These are phyloP conservation scores for Willisornis vidua DNA, from an alignment of 2,113 vertebrate genomes.

Conservation along the genomic window DNA sequence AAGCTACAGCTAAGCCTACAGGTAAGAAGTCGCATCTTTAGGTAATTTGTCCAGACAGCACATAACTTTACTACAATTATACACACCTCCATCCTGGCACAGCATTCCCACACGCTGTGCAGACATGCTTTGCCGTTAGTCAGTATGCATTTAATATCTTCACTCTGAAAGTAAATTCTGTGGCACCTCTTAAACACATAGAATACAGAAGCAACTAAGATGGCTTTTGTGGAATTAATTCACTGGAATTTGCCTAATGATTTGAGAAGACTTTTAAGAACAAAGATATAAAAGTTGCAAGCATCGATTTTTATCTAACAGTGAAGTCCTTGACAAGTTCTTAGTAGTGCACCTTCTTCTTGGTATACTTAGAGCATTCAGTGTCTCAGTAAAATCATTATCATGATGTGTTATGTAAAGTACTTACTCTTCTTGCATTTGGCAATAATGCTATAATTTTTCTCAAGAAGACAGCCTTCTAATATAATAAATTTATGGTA, in stretches of 20 bases:
- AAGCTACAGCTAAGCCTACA: not conserved
- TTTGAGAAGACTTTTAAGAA: not conserved
- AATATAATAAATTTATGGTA: conserved; percentile 46
- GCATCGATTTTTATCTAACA: not conserved
- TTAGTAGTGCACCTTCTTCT: not conserved
- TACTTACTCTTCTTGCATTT: conserved; percentile 32
- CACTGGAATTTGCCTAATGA: not conserved
- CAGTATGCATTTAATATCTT: not conserved
- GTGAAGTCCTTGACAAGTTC: conserved; percentile 7
- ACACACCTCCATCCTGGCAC: not conserved
- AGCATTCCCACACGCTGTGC: not conserved
- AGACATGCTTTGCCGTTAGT: not conserved
- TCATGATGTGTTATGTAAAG: not conserved
- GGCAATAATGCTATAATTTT: conserved; percentile 18
- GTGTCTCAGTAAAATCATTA: not conserved
- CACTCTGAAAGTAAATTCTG: not conserved
- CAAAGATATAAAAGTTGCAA: not conserved
- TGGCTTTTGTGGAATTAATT: not conserved
- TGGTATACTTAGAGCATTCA: not conserved
- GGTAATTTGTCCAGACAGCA: not conserved
- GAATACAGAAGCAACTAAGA: not conserved
- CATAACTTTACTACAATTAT: not conserved
- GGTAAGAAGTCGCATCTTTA: not conserved
- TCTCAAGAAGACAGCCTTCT: conserved; percentile 19
- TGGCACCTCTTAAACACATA: not conserved